phyloP scores from a whole-genome alignment of 2,888 invertebrate species.

The Chrysolina haemoptera region DNA sequence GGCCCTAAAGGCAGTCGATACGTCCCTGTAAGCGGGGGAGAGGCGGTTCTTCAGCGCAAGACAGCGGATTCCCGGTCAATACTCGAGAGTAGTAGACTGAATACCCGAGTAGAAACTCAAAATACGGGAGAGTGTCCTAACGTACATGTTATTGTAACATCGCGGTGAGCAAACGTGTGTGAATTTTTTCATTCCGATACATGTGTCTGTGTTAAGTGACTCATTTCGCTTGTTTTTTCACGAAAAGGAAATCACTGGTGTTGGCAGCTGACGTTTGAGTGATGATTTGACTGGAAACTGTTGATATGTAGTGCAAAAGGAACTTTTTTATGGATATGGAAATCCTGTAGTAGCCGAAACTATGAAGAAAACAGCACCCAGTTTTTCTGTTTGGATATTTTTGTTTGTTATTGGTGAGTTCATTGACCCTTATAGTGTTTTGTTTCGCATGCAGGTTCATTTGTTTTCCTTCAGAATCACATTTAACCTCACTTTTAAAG shows the following conservation, averaged over 20 bases:
- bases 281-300: slow-evolving; percentile 29
- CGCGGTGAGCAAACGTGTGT: slow-evolving; percentile 30
- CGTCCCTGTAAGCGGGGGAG: slow-evolving; percentile 49
- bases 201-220: slow-evolving; percentile 18
- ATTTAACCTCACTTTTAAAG: slow-evolving; percentile 28
- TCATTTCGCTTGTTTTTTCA: not conserved
- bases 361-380: slow-evolving; percentile 24
- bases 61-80: slow-evolving; percentile 55
- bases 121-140: slow-evolving; percentile 29
- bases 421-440: slow-evolving; percentile 29
- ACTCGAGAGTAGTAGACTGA: slow-evolving; percentile 42
- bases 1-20: slow-evolving; percentile 34
- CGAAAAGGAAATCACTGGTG: not conserved
- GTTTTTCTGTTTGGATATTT: slow-evolving; percentile 58
- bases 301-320: slow-evolving; percentile 18
- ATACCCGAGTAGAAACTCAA: slow-evolving; percentile 26
- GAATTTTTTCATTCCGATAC: slow-evolving; percentile 17
- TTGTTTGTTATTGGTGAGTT: slow-evolving; percentile 58
- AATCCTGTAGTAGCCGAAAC: slow-evolving; percentile 26
- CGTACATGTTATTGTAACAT: slow-evolving; percentile 14
- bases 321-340: slow-evolving; percentile 23
- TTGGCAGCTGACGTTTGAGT: slow-evolving; percentile 8
- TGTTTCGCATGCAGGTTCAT: slow-evolving; percentile 21
- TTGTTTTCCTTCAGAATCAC: slow-evolving; percentile 15
- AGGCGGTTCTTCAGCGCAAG: slow-evolving; percentile 51